Evolutionary conservation across 2,797 vertebrate genomes (phyloP).

Genomic region (Pangasius macronema): DNA sequence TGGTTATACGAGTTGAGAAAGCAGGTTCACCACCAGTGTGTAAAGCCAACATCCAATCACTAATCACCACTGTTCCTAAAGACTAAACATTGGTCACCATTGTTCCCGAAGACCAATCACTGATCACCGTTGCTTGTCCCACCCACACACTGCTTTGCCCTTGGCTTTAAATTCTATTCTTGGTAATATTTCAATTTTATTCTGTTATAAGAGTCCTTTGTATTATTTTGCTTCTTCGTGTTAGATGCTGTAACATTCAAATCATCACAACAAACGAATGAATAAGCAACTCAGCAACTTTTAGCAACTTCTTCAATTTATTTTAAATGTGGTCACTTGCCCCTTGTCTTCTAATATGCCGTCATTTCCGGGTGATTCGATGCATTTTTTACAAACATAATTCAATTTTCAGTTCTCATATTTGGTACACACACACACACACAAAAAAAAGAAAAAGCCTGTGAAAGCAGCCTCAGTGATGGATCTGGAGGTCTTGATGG

Average conservation of each 20-base stretch:
- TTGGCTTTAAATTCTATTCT: no score
- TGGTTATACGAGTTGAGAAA: no score
- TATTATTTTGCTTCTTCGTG: background rate
- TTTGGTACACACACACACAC: background rate
- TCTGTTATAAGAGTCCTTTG: background rate
- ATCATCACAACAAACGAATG: background rate
- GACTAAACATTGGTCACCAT: no score
- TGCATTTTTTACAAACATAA: background rate
- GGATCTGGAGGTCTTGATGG: background rate
- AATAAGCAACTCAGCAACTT: background rate
- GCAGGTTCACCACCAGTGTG: no score
- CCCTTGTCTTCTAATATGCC: background rate
- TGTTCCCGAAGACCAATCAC: no score
- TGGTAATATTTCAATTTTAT: background rate
- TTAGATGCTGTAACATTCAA: background rate
- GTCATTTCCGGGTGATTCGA: background rate
- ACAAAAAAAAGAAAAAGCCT: background rate
- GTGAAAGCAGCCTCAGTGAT: background rate
- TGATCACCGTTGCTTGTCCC: no score
- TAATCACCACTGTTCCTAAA: no score
- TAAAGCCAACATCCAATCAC: no score
- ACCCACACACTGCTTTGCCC: no score
- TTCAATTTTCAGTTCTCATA: background rate
- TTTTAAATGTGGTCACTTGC: background rate
- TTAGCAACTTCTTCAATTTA: background rate